Percentiles rank a stretch among this genome's conserved stretches.
Conservation (phyloP, 2,113 vertebrate genomes). For the Ranitomeya imitator region DNA sequence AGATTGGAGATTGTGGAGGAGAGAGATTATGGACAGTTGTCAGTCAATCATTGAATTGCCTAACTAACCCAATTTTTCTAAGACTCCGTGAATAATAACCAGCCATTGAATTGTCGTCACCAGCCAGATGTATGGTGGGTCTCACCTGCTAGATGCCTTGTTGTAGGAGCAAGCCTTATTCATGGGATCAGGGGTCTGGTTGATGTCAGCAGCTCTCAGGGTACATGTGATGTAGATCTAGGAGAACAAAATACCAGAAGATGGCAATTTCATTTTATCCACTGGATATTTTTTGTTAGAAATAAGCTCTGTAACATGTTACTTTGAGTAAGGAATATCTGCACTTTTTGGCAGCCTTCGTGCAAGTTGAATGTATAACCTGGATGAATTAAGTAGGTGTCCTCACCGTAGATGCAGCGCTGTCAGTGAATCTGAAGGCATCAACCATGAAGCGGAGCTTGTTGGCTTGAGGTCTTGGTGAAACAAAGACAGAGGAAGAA, state of each 20-base stretch:
- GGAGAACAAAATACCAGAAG: not conserved
- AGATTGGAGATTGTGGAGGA: too few relatives aligned
- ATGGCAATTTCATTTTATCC: not conserved
- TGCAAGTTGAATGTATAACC: too few relatives aligned
- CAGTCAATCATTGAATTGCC: not conserved
- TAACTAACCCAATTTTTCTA: not conserved
- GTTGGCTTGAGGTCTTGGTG: slow-evolving; percentile 59
- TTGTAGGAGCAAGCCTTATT: slow-evolving; percentile 75
- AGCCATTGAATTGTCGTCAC: not conserved
- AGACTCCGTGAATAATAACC: not conserved
- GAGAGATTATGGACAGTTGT: too few relatives aligned
- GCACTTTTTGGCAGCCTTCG: too few relatives aligned
- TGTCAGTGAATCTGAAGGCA: slow-evolving; percentile 58
- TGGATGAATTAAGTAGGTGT: too few relatives aligned
- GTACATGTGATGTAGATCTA: slow-evolving; percentile 71
- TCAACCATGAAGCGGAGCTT: slow-evolving; percentile 61
- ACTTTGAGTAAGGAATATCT: too few relatives aligned
- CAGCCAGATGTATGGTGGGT: not conserved
- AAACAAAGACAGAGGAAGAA: slow-evolving; percentile 63
- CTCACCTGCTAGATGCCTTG: slow-evolving; percentile 66
- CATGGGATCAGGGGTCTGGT: slow-evolving; percentile 62
- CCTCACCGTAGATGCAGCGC: slow-evolving; percentile 59
- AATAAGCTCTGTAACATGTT: too few relatives aligned
- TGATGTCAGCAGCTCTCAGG: slow-evolving; percentile 61
- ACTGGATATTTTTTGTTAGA: too few relatives aligned